Evolutionary conservation across 2,888 invertebrate genomes (phyloP).

Genomic region (Drosophila algonquin): DNA sequence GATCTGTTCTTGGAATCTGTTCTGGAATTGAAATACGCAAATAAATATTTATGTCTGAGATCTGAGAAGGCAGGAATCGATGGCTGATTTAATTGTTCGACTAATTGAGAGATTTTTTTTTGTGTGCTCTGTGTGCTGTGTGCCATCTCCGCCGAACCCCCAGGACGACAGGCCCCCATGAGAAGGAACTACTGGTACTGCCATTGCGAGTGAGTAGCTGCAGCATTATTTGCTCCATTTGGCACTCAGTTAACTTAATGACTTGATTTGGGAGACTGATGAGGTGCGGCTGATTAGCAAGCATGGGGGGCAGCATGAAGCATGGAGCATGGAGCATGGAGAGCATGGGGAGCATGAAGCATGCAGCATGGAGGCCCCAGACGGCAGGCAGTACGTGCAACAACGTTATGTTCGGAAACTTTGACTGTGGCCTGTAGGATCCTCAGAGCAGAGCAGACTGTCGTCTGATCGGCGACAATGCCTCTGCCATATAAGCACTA

Average conservation of each 20-base stretch:
- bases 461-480: slow-evolving; percentile 65
- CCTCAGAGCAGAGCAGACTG: slow-evolving; percentile 23
- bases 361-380: slow-evolving; percentile 8
- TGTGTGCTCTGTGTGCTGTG: slow-evolving; percentile 19
- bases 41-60: slow-evolving; percentile 43
- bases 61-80: slow-evolving; percentile 64
- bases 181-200: slow-evolving; percentile 16
- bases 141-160: slow-evolving; percentile 64
- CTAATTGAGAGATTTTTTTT: slow-evolving; percentile 84
- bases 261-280: slow-evolving; percentile 79
- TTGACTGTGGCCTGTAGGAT: slow-evolving; percentile 17
- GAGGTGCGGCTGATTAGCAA: slow-evolving; percentile 77
- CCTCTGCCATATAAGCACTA: slow-evolving; percentile 70
- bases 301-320: slow-evolving; percentile 33
- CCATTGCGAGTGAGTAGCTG: slow-evolving; percentile 44
- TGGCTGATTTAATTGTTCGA: slow-evolving; percentile 84
- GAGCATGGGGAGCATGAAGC: slow-evolving; percentile 7
- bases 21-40: slow-evolving; percentile 15
- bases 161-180: slow-evolving; percentile 59
- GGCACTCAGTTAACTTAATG: slow-evolving; percentile 78
- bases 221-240: slow-evolving; percentile 75
- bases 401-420: slow-evolving; percentile 30
- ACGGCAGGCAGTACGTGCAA: slow-evolving; percentile 44
- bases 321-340: slow-evolving; percentile 2
- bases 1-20: background rate